A percentile compares a stretch with the other conserved stretches of the same genome.
These are phyloP conservation scores for Doryteuthis pealeii DNA, from an alignment of 1,140 invertebrate genomes.

Conservation along the genomic window DNA sequence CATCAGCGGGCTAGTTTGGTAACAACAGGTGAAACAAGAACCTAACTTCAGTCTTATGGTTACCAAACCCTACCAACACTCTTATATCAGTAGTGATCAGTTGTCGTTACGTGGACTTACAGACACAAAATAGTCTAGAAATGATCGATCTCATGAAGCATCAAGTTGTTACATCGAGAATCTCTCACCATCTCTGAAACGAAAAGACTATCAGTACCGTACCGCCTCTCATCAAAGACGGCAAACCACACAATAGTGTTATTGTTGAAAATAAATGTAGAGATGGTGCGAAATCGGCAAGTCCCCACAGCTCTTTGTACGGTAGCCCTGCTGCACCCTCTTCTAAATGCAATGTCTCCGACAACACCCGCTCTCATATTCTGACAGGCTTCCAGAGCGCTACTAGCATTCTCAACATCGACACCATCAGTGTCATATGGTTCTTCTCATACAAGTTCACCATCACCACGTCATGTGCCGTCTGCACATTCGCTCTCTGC, in stretches of 20 bases:
- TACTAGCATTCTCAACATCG: constrained; percentile 30
- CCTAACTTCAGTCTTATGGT: constrained; percentile 74
- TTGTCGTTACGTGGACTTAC: constrained; percentile 48
- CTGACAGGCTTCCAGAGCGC: constrained; percentile 39
- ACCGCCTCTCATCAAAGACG: constrained; percentile 48
- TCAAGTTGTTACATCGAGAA: background rate
- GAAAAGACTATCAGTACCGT: constrained; percentile 34
- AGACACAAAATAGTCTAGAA: background rate
- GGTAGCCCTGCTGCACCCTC: constrained; percentile 20
- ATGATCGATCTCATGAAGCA: constrained; percentile 8
- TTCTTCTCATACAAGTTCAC: constrained; percentile 7
- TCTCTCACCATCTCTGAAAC: constrained; percentile 27
- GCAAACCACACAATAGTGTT: constrained; percentile 51
- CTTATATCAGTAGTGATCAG: constrained; percentile 62
- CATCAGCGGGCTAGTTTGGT: background rate
- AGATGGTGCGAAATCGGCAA: constrained; percentile 32
- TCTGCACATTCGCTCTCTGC: constrained; percentile 26
- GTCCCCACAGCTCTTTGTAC: constrained; percentile 32
- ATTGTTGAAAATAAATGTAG: constrained; percentile 53
- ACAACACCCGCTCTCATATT: background rate
- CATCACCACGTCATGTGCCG: constrained; percentile 13
- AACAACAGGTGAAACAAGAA: constrained; percentile 68
- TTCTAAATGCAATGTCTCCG: constrained; percentile 2
- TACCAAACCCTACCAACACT: constrained; percentile 69
- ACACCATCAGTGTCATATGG: constrained; percentile 3